These are phyloP conservation scores for Cheirogaleus medius DNA, from an alignment of 2,113 vertebrate species.

Conservation along the genomic window DNA sequence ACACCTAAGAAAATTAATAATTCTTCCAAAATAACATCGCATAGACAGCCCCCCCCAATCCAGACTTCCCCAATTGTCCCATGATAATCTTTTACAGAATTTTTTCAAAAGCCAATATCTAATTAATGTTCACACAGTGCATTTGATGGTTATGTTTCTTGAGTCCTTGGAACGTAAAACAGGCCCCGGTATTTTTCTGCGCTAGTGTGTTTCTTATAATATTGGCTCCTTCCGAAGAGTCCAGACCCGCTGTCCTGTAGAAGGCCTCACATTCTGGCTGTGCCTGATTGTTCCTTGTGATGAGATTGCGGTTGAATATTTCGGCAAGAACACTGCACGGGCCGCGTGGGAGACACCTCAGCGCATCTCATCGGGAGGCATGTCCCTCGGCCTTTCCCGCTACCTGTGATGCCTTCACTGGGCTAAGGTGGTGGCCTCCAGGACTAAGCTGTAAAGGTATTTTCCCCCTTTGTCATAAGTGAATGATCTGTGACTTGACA, in stretches of 20 bases:
- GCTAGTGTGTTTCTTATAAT: neutral
- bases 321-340: neutral
- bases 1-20: neutral
- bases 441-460: neutral
- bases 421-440: no score
- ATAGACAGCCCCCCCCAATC: neutral
- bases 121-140: neutral
- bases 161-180: neutral
- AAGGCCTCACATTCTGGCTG: neutral
- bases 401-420: neutral
- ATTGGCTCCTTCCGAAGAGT: neutral
- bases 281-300: neutral
- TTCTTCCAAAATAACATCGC: neutral
- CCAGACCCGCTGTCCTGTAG: neutral
- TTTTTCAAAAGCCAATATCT: neutral
- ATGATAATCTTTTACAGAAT: neutral
- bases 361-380: neutral
- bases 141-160: neutral
- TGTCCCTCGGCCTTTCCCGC: accelerated
- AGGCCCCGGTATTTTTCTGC: neutral
- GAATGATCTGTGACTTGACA: neutral
- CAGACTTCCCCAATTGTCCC: neutral
- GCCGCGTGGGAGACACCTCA: neutral
- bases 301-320: neutral
- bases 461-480: neutral